A percentile compares a stretch with the other conserved stretches of the same genome.
phyloP scores from a whole-genome alignment of 1,140 invertebrate species.

The Cotesia glomerata region DNA sequence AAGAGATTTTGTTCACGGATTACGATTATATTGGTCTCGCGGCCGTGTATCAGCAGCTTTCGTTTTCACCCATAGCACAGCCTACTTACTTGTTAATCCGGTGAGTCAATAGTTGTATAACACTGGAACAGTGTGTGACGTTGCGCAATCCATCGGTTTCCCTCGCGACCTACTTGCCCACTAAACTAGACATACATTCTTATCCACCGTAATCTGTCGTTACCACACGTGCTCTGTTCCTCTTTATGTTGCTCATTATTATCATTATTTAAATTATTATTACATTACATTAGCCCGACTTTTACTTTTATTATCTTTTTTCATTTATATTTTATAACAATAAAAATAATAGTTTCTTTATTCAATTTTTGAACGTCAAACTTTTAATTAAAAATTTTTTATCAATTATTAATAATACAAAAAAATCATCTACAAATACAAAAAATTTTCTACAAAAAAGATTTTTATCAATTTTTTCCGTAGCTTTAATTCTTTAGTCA shows the following conservation, averaged over 20 bases:
- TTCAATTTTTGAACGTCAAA: neutral
- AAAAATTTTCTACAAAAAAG: no score
- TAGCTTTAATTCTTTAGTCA: no score
- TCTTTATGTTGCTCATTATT: neutral
- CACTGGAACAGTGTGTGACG: slow-evolving; percentile 55
- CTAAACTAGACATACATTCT: slow-evolving; percentile 68
- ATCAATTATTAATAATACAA: no score
- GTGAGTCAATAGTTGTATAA: slow-evolving; percentile 66
- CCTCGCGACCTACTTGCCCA: slow-evolving; percentile 66
- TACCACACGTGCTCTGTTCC: neutral
- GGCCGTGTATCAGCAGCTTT: slow-evolving; percentile 52
- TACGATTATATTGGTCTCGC: neutral
- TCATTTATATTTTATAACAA: neutral
- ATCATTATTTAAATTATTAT: neutral
- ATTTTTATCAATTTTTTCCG: no score
- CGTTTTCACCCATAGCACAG: slow-evolving; percentile 56
- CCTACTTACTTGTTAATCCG: slow-evolving; percentile 64
- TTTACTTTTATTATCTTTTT: neutral
- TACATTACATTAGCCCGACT: neutral
- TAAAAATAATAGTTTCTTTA: neutral
- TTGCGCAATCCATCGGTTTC: slow-evolving; percentile 61
- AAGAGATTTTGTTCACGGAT: neutral
- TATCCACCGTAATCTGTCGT: slow-evolving; percentile 53
- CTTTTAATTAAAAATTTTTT: no score
- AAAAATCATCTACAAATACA: no score